Base-by-base conservation (phyloP, 2,888 invertebrate genomes). In the Craniophora ligustri region DNA sequence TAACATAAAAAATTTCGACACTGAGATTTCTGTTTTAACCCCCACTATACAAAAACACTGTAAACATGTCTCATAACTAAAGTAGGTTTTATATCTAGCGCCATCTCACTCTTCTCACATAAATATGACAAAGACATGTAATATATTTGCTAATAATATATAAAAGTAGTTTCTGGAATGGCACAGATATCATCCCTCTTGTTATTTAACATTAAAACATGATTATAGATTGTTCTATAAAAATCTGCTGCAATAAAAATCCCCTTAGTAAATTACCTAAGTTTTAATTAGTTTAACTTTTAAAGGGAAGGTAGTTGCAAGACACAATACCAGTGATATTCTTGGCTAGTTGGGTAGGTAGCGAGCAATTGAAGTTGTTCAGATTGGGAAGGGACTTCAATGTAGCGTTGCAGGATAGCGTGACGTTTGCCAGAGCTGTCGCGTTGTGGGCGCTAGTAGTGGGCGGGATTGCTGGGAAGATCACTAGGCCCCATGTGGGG, bases 401-500 rank as follows among this genome's bases (percentile, higher is more conserved):
- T 0, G 79, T 19, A 0, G 69, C 32, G 18, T 46, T 61, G 0
- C 82, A 72, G 0, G 76, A 71, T 0, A 82, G 59, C 6, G 76
- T 73, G 28, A 86, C 5, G 6, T 66, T 59, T 14, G 45, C 47
- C 2, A 74, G 15, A 3, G 32, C 26, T 1, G 67, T 7, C 2
- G 64, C 4, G 31, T 40, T 56, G 18, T 19, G 7, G 0, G 41
- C 3, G 0, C 70, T 14, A 0, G 49, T 60, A 0, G 45, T 23
- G n/a, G 76, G 60, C 40, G 78, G 72, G 0, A 78, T 63, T 0
- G 74, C 66, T 2, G 85, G 82, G 88, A 92, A 98, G 41, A 97
- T 95, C 6, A 95, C 85, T 3, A 91, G 88, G 0, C 97, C 97
- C 94, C 96, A 96, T 0, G 96, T 96, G 35, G 97, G 96, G 84